phyloP scores from a whole-genome alignment of 1,140 invertebrate species.

The Drosophila erecta region DNA sequence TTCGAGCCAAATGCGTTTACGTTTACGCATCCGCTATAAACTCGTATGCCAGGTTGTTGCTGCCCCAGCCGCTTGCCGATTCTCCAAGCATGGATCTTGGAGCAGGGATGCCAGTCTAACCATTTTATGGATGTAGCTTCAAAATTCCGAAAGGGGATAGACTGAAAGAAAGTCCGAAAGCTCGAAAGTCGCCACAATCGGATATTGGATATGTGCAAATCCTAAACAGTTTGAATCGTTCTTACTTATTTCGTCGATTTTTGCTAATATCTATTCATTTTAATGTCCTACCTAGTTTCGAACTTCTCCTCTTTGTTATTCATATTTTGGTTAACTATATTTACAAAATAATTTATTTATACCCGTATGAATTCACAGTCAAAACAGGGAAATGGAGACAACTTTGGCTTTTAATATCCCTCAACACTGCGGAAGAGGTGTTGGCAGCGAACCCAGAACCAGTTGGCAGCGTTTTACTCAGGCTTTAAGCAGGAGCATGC shows the following conservation, averaged over 20 bases:
- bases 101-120: constrained; percentile 14
- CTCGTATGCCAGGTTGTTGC: constrained; percentile 74
- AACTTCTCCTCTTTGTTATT: too few relatives aligned
- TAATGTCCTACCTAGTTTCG: too few relatives aligned
- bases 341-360: too few relatives aligned
- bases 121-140: constrained; percentile 11
- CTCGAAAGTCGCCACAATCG: neutral
- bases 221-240: too few relatives aligned
- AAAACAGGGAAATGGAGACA: neutral
- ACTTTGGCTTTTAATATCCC: neutral
- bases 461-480: constrained; percentile 63
- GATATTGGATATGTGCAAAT: neutral
- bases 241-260: too few relatives aligned
- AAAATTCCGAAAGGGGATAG: neutral
- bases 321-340: too few relatives aligned
- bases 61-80: constrained; percentile 27
- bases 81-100: constrained; percentile 42
- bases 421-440: constrained; percentile 32
- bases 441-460: constrained; percentile 61
- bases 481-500: constrained; percentile 77
- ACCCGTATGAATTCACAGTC: neutral
- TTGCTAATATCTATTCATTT: too few relatives aligned
- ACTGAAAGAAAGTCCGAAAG: too few relatives aligned
- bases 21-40: constrained; percentile 84
- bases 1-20: constrained; percentile 84